Conservation (phyloP, 1,140 invertebrate genomes). For the Panonychus citri region DNA sequence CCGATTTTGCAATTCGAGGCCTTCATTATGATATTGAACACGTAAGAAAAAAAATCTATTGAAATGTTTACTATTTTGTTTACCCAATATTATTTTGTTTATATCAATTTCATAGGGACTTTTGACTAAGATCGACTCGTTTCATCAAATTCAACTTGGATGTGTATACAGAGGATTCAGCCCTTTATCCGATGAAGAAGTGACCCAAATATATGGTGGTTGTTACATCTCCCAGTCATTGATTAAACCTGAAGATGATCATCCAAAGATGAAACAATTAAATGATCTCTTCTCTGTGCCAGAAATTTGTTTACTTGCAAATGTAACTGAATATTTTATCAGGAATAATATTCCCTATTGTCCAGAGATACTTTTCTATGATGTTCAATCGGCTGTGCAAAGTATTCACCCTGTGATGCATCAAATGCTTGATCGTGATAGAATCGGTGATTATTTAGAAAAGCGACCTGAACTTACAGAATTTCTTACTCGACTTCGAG, state of each 20-base stretch:
- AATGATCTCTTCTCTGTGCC: constrained; percentile 92
- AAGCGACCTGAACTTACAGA: constrained; percentile 43
- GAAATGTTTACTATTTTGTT: too few species aligned
- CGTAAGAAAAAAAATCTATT: constrained; percentile 16
- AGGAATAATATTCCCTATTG: constrained; percentile 72
- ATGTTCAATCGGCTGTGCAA: constrained; percentile 72
- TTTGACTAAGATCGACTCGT: constrained; percentile 84
- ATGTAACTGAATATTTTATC: constrained; percentile 78
- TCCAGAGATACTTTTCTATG: constrained; percentile 81
- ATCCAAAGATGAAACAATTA: constrained; percentile 56
- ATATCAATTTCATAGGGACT: constrained; percentile 33
- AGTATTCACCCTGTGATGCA: constrained; percentile 79
- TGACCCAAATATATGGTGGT: constrained; percentile 57
- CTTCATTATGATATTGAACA: constrained; percentile 90
- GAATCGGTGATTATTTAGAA: constrained; percentile 42
- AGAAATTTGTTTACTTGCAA: constrained; percentile 76
- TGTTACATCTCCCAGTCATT: constrained; percentile 17
- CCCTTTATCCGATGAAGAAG: constrained; percentile 56
- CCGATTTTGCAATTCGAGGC: constrained; percentile 71
- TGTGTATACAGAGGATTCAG: constrained; percentile 64
- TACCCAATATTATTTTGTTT: not conserved
- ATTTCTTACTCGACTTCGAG: constrained; percentile 49
- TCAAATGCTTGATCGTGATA: constrained; percentile 46
- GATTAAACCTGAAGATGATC: not conserved
- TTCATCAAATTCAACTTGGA: constrained; percentile 82